These are phyloP conservation scores for Macaca nemestrina DNA, from an alignment of 2,113 vertebrate species.

Conservation along the genomic window DNA sequence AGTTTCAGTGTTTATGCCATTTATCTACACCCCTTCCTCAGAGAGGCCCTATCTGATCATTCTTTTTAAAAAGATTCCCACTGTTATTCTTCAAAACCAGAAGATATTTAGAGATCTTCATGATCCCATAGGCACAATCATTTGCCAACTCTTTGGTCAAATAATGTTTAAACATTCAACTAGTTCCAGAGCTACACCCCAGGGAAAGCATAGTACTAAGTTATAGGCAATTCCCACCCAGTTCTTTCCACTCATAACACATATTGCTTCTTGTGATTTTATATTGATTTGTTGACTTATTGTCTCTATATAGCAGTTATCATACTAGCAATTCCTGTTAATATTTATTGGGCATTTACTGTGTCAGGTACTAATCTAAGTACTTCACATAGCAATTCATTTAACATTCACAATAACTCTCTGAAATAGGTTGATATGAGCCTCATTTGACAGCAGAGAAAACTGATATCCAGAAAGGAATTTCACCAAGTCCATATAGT, in stretches of 20 bases:
- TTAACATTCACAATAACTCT: not conserved
- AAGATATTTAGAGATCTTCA: not conserved
- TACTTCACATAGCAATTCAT: not conserved
- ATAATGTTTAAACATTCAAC: not conserved
- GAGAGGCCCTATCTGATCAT: not conserved
- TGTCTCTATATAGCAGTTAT: not conserved
- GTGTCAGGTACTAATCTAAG: not conserved
- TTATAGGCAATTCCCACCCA: not conserved
- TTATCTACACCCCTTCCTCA: not conserved
- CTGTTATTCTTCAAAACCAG: not conserved
- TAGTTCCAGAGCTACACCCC: not conserved
- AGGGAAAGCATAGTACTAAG: not conserved
- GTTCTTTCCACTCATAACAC: not conserved
- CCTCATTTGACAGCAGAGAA: constrained; percentile 11
- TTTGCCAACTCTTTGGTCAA: not conserved
- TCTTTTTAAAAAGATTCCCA: not conserved
- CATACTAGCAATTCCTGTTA: not conserved
- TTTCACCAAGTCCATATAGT: not conserved
- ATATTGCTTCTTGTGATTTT: constrained; percentile 22
- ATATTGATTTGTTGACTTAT: not conserved
- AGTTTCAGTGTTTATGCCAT: not conserved
- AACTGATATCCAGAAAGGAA: not conserved
- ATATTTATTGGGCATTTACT: constrained; percentile 28
- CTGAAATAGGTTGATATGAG: not conserved
- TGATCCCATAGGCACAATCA: not conserved